Evolutionary conservation across 92 coral and sea anemone genomes (phyloP).

Genomic region (Umimayanthus kanabou): DNA sequence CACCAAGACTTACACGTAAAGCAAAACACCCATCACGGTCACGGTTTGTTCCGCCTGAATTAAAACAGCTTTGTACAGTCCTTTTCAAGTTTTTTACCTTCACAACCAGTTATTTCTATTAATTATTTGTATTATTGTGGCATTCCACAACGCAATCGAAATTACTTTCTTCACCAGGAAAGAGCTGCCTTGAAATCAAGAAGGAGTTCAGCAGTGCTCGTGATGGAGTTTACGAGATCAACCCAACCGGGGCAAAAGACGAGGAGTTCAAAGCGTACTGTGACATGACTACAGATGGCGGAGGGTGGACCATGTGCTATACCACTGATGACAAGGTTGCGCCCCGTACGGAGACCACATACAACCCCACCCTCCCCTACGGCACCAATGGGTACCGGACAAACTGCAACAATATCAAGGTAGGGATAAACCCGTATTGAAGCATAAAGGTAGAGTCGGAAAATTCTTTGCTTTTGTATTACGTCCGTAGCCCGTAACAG

Average conservation of each 20-base stretch:
- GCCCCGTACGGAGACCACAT: conserved; percentile 34
- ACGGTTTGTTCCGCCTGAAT: too few relatives aligned
- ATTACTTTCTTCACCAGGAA: background rate
- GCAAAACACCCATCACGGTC: too few relatives aligned
- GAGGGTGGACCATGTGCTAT: conserved; percentile 66
- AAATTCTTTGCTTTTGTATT: too few relatives aligned
- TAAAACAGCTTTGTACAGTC: too few relatives aligned
- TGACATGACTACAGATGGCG: conserved; percentile 56
- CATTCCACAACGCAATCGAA: too few relatives aligned
- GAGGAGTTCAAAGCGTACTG: conserved; percentile 52
- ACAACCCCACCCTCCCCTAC: conserved; percentile 31
- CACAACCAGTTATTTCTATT: too few relatives aligned
- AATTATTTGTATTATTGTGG: too few relatives aligned
- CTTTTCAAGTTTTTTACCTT: too few relatives aligned
- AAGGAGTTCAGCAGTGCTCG: background rate
- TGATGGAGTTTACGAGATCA: conserved; percentile 48
- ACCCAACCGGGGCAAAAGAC: conserved; percentile 39
- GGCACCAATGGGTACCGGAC: conserved; percentile 46
- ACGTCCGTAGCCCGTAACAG: too few relatives aligned
- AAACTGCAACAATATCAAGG: conserved; percentile 13
- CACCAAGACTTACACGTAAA: too few relatives aligned
- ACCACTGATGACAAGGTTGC: conserved; percentile 37
- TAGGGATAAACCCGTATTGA: background rate
- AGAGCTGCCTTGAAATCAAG: background rate
- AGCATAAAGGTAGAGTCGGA: too few relatives aligned